Evolutionary conservation across 1,140 invertebrate species (phyloP).

Genomic region (Drosophila arawakana): DNA sequence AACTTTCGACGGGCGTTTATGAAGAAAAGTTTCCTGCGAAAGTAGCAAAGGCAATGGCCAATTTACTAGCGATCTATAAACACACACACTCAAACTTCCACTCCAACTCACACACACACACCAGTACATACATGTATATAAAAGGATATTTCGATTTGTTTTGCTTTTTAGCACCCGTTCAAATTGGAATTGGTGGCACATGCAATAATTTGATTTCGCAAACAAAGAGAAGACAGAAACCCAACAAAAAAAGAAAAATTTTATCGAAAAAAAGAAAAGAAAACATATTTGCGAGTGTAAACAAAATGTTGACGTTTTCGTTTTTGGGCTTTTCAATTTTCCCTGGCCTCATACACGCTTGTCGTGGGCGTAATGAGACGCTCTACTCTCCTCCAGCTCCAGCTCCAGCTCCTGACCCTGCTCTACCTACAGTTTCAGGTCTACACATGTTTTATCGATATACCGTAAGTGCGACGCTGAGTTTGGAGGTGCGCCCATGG

Average conservation of each 20-base stretch:
- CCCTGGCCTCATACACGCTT: constrained; percentile 23
- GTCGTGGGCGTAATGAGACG: constrained; percentile 67
- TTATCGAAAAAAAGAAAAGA: constrained; percentile 3
- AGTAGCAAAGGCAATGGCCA: constrained; percentile 29
- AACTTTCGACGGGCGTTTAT: constrained; percentile 45
- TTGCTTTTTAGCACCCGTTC: constrained; percentile 48
- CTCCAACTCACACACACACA: background rate
- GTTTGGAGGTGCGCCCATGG: constrained; percentile 10
- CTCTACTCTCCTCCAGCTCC: background rate
- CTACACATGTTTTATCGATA: constrained; percentile 74
- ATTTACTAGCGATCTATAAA: constrained; percentile 30
- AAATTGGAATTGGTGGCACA: constrained; percentile 70
- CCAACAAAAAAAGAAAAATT: background rate
- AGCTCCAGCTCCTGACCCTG: constrained; percentile 8
- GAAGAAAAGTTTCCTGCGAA: constrained; percentile 30
- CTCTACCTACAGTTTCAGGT: no score
- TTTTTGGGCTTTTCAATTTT: constrained; percentile 65
- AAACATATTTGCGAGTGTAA: constrained; percentile 38
- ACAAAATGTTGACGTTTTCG: constrained; percentile 64
- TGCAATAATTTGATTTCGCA: constrained; percentile 74
- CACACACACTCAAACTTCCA: background rate
- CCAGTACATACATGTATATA: background rate
- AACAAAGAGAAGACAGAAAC: constrained; percentile 10
- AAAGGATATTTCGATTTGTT: constrained; percentile 29
- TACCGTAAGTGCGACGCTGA: constrained; percentile 59